Base-by-base conservation (phyloP, 2,888 invertebrate species). In the Argyresthia goedartella region DNA sequence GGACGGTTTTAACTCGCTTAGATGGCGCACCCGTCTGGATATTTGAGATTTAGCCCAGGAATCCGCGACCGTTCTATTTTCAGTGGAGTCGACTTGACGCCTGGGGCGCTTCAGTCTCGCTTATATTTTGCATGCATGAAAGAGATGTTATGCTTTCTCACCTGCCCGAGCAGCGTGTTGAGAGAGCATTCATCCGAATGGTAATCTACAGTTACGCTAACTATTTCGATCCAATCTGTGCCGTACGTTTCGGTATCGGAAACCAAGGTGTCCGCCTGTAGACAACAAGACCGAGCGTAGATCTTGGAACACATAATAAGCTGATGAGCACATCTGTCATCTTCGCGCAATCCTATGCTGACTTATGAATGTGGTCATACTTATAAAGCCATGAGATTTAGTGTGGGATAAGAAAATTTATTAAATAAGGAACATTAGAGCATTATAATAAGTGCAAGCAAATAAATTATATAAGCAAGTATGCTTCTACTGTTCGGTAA, bases 1-100 rank as follows among this genome's bases (percentile, higher is more conserved):
- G 86, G 85, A 88, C 88, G 88, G 90, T 91, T 92, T 92, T 91
- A 92, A 91, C 90, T 87, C 88, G 75, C 87, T 88, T 85, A 91
- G 92, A 91, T 90, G 92, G 91, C 92, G 91, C 90, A 87, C 81
- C 71, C 72, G 79, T 84, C 84, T 84, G 82, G 88, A 88, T 87
- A 89, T 88, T 87, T 88, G 89, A 89, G 89, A 89, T 87, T 88
- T 85, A 78, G 87, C 87, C 87, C 87, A 87, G 87, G 87, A 87
- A 87, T 87, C 87, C 70, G 81, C 79, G 68, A 80, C 73, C 69
- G 80, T 79, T 85, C 87, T 87, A 87, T 87, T 87, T 87, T 82
- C 68, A 73, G 81, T 73, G 65, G 65, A 74, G 72, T 74, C 69
- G 72, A 67, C 76, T 68, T 67, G 71, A 70, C 70, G 72, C 66